phyloP scores from a whole-genome alignment of 2,113 vertebrate species.

The Mirounga angustirostris region DNA sequence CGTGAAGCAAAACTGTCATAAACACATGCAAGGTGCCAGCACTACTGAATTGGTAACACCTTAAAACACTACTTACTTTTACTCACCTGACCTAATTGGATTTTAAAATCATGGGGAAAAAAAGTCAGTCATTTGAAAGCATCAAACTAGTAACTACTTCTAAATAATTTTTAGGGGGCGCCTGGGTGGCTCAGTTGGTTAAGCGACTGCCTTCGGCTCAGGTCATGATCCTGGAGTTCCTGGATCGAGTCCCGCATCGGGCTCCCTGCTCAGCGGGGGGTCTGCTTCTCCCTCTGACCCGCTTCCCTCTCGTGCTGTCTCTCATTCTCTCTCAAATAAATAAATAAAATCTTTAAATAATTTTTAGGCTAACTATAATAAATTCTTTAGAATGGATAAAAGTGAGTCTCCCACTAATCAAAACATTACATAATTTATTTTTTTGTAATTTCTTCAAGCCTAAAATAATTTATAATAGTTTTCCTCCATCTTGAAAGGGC shows the following conservation, averaged over 20 bases:
- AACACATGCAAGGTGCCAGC: neutral
- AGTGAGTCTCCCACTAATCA: neutral
- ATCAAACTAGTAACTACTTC: neutral
- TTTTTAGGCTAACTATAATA: neutral
- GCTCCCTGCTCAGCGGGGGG: too few species aligned
- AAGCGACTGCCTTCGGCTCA: too few species aligned
- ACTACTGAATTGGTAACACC: neutral
- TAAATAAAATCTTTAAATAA: too few species aligned
- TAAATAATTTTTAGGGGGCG: constrained; percentile 49
- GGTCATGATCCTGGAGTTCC: too few species aligned
- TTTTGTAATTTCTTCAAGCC: neutral
- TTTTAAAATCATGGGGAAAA: neutral
- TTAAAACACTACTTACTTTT: neutral
- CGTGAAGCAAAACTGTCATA: neutral
- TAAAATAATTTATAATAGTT: neutral
- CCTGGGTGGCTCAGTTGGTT: too few species aligned
- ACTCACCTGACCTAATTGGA: neutral
- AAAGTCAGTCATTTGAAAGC: neutral
- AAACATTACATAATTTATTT: neutral
- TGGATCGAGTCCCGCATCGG: too few species aligned
- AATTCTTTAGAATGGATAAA: neutral
- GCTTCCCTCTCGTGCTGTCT: too few species aligned
- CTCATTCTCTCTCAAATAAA: too few species aligned
- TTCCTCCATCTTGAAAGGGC: neutral
- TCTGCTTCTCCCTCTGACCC: too few species aligned